Conservation (phyloP, 2,888 invertebrate genomes). For the Leucophenga maculata region DNA sequence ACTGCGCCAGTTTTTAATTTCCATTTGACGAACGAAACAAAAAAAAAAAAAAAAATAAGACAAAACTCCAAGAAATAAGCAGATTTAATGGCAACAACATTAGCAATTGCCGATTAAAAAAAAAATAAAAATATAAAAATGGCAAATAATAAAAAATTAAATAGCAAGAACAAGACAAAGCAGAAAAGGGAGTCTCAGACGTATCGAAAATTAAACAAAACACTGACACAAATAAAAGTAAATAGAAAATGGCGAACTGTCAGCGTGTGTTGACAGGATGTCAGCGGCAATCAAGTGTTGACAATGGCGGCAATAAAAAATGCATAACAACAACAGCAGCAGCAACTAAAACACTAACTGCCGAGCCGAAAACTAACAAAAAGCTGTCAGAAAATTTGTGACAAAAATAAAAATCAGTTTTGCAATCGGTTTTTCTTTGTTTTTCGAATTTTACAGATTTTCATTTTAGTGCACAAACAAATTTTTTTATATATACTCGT, state of each 20-base stretch:
- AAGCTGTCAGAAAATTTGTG: conserved; percentile 42
- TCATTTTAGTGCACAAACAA: conserved; percentile 57
- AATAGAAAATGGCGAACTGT: conserved; percentile 18
- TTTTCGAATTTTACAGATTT: conserved; percentile 39
- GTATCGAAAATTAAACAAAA: not conserved
- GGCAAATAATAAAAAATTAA: not conserved
- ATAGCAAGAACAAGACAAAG: not conserved
- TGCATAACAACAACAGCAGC: conserved; percentile 23
- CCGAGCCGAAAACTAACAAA: conserved; percentile 30
- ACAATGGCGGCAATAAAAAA: conserved; percentile 40
- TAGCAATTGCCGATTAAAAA: conserved; percentile 3
- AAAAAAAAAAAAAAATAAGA: not conserved
- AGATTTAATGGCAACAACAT: not conserved
- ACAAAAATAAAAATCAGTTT: conserved; percentile 24
- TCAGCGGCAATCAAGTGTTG: conserved; percentile 17
- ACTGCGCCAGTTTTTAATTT: not conserved
- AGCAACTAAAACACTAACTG: conserved; percentile 33
- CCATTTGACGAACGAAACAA: conserved; percentile 4
- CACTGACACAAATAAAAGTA: not conserved
- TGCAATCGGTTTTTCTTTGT: not conserved
- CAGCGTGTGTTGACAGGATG: conserved; percentile 15
- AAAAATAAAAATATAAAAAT: not conserved
- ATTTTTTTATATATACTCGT: conserved; percentile 44
- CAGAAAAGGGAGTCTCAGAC: not conserved
- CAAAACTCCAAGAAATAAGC: not conserved